Evolutionary conservation across 2,888 invertebrate genomes (phyloP), one percentile per base, ranked within the genome.

Genomic region (Aelia acuminata): DNA sequence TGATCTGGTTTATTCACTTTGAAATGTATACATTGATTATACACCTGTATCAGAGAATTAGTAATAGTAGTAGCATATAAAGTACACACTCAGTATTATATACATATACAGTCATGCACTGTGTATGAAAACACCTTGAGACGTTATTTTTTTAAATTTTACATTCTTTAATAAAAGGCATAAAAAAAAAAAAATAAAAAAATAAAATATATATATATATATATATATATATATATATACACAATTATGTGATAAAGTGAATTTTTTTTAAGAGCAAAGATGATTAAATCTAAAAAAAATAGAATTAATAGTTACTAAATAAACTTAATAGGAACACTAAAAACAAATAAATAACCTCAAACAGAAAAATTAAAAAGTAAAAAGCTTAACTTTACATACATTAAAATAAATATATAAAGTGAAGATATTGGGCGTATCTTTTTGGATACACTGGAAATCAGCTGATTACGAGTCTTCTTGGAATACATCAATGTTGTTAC

Each of bases 401-500:
- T n/a, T n/a, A n/a, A 70, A 18, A 70, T 5, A 11, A 26, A 70
- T 18, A 35, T 35, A 31, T 15, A 18, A 70, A 4, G 1, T 70
- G 18, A 7, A 70, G 18, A 20, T 35, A 35, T 18, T 35, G 20
- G 31, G 35, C 2, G 18, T 35, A 18, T 35, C 31, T 31, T 57
- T 18, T 35, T 35, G 20, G 35, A 63, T 31, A 31, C 31, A 18
- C 63, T 63, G 31, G 15, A 70, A 63, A 35, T 70, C 63, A 70
- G 63, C 63, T 70, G 63, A 70, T 70, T 18, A 31, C 15, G 63
- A 70, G 31, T 35, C 63, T 70, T 70, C 63, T 31, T 35, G 63
- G 63, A 80, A 80, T 43, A 43, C 43, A 15, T 3, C 43, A 39
- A 80, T n/a, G 80, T 80, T 43, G 80, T 80, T 43, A 80, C 80